phyloP scores from a whole-genome alignment of 1,140 invertebrate genomes.

The Bombus ignitus region DNA sequence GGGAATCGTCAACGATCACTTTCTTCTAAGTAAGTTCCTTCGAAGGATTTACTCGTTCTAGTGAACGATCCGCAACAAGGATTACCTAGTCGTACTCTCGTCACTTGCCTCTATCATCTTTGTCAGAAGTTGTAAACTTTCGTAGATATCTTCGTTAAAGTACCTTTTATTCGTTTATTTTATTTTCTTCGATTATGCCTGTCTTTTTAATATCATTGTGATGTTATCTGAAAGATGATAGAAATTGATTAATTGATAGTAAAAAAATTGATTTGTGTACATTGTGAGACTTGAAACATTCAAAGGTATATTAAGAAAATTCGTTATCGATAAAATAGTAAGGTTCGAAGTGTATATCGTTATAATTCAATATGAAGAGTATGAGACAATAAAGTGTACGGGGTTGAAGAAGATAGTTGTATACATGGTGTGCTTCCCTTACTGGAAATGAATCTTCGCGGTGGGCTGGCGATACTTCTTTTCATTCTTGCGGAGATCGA shows the following conservation, averaged over 20 bases:
- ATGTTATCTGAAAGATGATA: background rate
- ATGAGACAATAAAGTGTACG: constrained; percentile 13
- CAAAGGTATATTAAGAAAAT: background rate
- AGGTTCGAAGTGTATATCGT: background rate
- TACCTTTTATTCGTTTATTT: background rate
- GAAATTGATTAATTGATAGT: background rate
- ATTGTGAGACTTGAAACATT: background rate
- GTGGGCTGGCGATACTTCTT: constrained; percentile 66
- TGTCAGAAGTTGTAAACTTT: background rate
- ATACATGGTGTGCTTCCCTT: constrained; percentile 5
- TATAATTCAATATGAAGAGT: constrained; percentile 30
- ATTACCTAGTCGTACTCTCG: constrained; percentile 33
- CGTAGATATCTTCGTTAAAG: background rate
- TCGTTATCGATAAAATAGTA: no score
- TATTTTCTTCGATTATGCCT: constrained; percentile 11
- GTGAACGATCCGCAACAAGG: constrained; percentile 52
- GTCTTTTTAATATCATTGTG: background rate
- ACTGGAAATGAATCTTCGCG: constrained; percentile 66
- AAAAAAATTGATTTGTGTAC: background rate
- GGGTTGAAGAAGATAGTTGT: background rate
- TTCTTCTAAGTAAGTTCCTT: constrained; percentile 60
- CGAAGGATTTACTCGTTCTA: constrained; percentile 47
- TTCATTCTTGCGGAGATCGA: constrained; percentile 64
- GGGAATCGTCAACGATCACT: constrained; percentile 58
- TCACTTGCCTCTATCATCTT: background rate